Base-by-base conservation (phyloP, 2,888 invertebrate genomes). In the Branchipolynoe longqiensis region DNA sequence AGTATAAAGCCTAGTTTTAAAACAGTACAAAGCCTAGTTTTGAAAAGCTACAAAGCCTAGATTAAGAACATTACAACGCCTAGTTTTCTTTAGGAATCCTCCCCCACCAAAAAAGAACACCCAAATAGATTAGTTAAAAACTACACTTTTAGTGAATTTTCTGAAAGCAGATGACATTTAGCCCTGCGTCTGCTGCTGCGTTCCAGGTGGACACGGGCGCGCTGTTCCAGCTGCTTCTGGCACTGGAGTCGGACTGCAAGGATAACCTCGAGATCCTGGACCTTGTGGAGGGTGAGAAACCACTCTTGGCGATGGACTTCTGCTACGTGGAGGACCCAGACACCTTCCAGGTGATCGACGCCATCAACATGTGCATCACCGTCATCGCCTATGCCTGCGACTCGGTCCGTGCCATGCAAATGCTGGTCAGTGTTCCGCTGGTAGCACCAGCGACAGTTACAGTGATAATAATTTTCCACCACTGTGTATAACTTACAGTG, bases 271-370 rank as follows among this genome's bases (percentile, higher is more conserved):
- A 91, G 85, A 91, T 98, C 96, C 90, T 94, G 86, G 94, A 94
- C 87, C 90, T 95, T 73, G 94, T 95, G 8, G 90, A 93, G 25
- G 93, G 92, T 38, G 94, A 94, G 74, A 98, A 98, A 93, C 94
- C 94, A 36, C 94, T 98, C 25, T 97, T 89, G 87, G 92, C 93
- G 64, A 87, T 94, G 90, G 99, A 99, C 94, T 99, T 99, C 94
- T 99, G 99, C 94, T 99, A 99, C 93, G 97, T 98, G 89, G 99
- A 99, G 93, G 99, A 99, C 92, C 97, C 98, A 83, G 99, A 99
- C 93, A 98, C 98, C 95, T 98, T 99, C 83, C 97, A 97, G 14
- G 97, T 99, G 8, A 94, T 99, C 87, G 99, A 99, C 93, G 98
- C 98, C 90, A 98, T 99, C 92, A 98, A 98, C n/a, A 95, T 99